Percentiles rank a stretch among this genome's conserved stretches.
Evolutionary conservation across 2,113 vertebrate species (phyloP).

Genomic region (Eolophus roseicapilla): DNA sequence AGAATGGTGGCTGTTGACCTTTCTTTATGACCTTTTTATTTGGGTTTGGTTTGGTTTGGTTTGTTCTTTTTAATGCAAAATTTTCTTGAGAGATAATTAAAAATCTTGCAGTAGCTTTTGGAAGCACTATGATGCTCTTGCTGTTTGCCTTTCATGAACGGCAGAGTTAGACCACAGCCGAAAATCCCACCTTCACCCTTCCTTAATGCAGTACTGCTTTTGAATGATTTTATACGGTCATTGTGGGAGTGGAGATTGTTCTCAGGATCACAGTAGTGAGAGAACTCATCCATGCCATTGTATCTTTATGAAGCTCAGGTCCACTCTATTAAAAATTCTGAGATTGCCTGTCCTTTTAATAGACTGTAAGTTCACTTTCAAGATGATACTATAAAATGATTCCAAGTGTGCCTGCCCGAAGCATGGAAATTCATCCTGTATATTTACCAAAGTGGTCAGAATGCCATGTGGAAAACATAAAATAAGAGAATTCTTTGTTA

Average conservation of each 20-base stretch:
- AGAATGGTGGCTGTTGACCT: background rate
- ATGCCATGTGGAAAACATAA: background rate
- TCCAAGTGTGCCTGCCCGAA: background rate
- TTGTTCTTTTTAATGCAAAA: background rate
- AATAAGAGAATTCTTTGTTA: background rate
- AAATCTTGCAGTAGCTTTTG: background rate
- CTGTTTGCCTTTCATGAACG: background rate
- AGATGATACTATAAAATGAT: background rate
- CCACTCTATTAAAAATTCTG: slow-evolving; percentile 19
- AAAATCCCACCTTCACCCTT: background rate
- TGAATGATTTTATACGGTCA: background rate
- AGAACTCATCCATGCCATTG: slow-evolving; percentile 8
- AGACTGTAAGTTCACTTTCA: slow-evolving; percentile 5
- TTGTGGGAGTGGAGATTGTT: slow-evolving; percentile 6
- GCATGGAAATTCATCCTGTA: background rate
- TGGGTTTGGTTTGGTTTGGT: background rate
- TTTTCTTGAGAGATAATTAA: background rate
- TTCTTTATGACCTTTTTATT: background rate
- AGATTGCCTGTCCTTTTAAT: slow-evolving; percentile 22
- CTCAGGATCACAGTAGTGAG: background rate
- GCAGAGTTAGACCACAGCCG: background rate
- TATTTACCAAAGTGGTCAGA: background rate
- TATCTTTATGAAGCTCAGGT: slow-evolving; percentile 35
- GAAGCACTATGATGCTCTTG: background rate
- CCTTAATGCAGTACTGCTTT: background rate